Percentiles rank a stretch among this genome's conserved stretches.
Evolutionary conservation across 2,888 invertebrate species (phyloP).

Genomic region (Acanthosepion esculentum): DNA sequence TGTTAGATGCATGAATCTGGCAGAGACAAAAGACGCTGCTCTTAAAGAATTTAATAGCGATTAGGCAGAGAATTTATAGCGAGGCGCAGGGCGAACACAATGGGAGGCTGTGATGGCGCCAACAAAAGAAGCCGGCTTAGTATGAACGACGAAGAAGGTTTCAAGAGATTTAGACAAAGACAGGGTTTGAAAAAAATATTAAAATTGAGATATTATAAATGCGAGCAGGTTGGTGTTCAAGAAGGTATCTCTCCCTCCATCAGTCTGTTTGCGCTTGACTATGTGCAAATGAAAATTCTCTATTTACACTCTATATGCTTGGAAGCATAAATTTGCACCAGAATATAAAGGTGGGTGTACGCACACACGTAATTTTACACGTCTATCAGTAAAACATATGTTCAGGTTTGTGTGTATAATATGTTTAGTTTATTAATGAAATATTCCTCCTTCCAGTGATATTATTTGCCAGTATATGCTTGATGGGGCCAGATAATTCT

Average conservation of each 20-base stretch:
- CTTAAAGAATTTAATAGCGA: neutral
- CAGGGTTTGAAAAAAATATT: neutral
- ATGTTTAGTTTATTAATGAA: too few species aligned
- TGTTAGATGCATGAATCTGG: neutral
- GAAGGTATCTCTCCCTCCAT: neutral
- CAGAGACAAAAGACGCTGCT: neutral
- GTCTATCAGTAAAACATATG: too few species aligned
- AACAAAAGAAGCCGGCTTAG: neutral
- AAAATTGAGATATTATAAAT: too few species aligned
- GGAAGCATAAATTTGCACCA: too few species aligned
- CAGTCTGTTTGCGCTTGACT: neutral
- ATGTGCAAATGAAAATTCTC: too few species aligned
- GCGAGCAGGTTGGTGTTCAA: neutral
- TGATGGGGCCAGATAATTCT: too few species aligned
- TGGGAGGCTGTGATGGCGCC: neutral
- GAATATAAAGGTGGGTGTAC: too few species aligned
- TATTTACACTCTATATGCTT: too few species aligned
- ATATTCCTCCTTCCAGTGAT: too few species aligned
- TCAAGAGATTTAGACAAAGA: neutral
- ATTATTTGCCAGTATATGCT: too few species aligned
- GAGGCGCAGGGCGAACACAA: neutral
- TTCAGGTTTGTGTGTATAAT: too few species aligned
- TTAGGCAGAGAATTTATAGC: neutral
- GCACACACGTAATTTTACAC: too few species aligned
- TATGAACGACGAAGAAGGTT: neutral